These are phyloP conservation scores for Anabas testudineus DNA, from an alignment of 2,797 vertebrate species.

Conservation along the genomic window DNA sequence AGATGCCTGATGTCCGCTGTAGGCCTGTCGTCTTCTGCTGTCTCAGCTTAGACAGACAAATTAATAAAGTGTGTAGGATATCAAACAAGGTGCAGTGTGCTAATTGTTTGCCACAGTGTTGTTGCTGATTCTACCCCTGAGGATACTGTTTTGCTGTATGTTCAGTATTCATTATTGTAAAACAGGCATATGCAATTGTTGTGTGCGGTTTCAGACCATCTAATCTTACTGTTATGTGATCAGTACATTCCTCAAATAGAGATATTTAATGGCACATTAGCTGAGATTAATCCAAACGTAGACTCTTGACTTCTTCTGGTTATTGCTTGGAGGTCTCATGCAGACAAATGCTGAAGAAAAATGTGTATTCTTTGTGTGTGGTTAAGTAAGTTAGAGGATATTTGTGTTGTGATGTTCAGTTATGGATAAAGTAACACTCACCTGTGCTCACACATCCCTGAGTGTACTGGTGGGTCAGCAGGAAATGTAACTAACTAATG, in stretches of 20 bases:
- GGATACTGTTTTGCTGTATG: too few relatives aligned
- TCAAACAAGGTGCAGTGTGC: neutral
- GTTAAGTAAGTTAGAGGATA: neutral
- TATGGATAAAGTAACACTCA: constrained; percentile 8
- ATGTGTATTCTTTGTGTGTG: neutral
- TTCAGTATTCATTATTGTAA: too few relatives aligned
- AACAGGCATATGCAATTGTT: too few relatives aligned
- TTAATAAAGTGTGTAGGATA: neutral
- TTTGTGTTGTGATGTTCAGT: neutral
- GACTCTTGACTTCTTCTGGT: neutral
- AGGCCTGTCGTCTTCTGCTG: constrained; percentile 2
- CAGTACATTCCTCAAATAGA: neutral
- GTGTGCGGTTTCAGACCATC: neutral
- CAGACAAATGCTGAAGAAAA: neutral
- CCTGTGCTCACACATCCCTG: neutral
- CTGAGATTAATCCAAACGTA: neutral
- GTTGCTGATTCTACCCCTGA: neutral
- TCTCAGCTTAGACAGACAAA: neutral
- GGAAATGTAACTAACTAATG: constrained; percentile 27
- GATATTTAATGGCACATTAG: neutral
- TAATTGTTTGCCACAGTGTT: neutral
- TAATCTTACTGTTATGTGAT: neutral
- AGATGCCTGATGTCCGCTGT: neutral
- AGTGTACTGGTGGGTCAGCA: constrained; percentile 26
- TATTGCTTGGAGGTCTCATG: neutral